Base-by-base conservation (phyloP, 2,113 vertebrate genomes). In the Xiphias gladius region DNA sequence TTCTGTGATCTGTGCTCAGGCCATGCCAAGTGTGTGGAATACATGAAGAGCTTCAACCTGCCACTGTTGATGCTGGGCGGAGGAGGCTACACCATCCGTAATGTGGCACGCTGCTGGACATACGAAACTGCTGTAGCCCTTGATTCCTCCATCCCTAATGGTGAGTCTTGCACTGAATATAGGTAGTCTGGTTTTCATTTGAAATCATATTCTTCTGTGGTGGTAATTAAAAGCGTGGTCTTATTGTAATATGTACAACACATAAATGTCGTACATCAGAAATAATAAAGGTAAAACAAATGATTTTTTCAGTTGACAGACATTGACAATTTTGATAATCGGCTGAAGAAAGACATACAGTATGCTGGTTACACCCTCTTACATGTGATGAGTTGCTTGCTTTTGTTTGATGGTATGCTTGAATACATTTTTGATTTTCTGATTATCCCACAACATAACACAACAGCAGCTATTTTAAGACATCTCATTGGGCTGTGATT, bases 1-100 rank as follows among this genome's bases (percentile, higher is more conserved):
- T 12, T 20, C 17, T 3, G 0, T 66, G 0, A 5, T 22, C 0
- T 84, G 16, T 73, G 12, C 32, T 78, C 91, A 99, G 98, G 98
- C 54, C 98, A 99, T 4, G 98, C 98, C 55, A 99, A 99, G 91
- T 99, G 98, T 86, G 98, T 99, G 87, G 98, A 99, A 90, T 99
- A 99, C 91, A 97, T 99, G 71, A 99, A 99, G 91, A 97, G 97
- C 68, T 99, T 99, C 84, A 99, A 99, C 88, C 89, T 99, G 88
- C 98, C 98, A 0, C 94, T 99, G 95, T 94, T 99, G 22, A 99
- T 99, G 98, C 94, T 99, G 90, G 98, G 98, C 67, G 98, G 98
- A 61, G 98, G 98, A 0, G 98, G 98, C 68, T 99, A 99, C 66
- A 99, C 98, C 0, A 99, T 99, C 92, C 96, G 98, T 1, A 99